Evolutionary conservation across 2,888 invertebrate genomes (phyloP).

Genomic region (Epirrita christyi): DNA sequence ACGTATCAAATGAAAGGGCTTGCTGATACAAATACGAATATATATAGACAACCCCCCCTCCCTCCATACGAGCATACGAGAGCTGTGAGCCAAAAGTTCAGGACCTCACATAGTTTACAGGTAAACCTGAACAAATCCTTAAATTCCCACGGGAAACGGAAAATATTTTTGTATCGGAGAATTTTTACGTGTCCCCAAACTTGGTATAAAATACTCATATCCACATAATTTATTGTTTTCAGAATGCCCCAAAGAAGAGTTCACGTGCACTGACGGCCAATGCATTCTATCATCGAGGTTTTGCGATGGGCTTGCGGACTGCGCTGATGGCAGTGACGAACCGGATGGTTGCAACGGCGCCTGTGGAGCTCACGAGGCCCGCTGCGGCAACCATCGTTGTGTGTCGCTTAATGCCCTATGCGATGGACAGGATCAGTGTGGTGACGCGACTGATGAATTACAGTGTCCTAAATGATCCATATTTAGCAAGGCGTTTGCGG

Average conservation of each 20-base stretch:
- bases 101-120: too few species aligned
- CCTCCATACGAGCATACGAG: too few species aligned
- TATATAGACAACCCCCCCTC: too few species aligned
- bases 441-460: constrained; percentile 88
- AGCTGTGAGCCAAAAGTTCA: too few species aligned
- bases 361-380: constrained; percentile 81
- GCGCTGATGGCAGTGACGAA: constrained; percentile 89
- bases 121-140: too few species aligned
- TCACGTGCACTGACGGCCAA: constrained; percentile 86
- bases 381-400: constrained; percentile 84
- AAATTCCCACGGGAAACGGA: too few species aligned
- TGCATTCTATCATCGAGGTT: constrained; percentile 87
- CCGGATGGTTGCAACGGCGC: constrained; percentile 82
- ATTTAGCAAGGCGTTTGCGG: too few species aligned
- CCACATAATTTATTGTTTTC: constrained; percentile 34
- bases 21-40: too few species aligned
- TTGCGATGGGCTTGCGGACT: constrained; percentile 89
- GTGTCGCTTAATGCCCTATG: constrained; percentile 85
- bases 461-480: constrained; percentile 56
- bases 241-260: constrained; percentile 78
- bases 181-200: too few species aligned
- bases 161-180: too few species aligned
- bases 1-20: too few species aligned
- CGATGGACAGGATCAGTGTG: constrained; percentile 87
- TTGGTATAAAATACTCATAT: too few species aligned